Evolutionary conservation across 2,797 vertebrate genomes (phyloP), one percentile per base, ranked within the genome.

Genomic region (Nannoperca australis): DNA sequence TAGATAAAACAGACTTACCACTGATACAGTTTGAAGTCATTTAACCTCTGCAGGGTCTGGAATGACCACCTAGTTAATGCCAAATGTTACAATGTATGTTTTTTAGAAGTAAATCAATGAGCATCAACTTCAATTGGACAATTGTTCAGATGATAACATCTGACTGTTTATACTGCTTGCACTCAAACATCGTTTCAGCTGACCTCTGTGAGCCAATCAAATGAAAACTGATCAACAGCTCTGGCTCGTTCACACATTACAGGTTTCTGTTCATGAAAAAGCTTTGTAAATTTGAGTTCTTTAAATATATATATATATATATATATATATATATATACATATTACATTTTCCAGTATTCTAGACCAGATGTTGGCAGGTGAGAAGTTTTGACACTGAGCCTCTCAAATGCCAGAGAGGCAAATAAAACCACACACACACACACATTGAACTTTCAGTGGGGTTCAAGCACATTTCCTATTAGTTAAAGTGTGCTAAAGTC

Each of bases 341-440:
- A 44, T 62, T 36, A 56, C 2, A 11, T 36, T 45, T 47, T 58
- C 34, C 27, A 15, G 22, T 45, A n/a, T 69, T 76, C 18, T 22
- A 20, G 14, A 75, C 62, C 78, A 83, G 69, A 75, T 79, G 62
- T 84, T 30, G 7, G 54, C 61, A 85, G 38, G 50, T 79, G 40
- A 61, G 42, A 67, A 40, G 55, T 49, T 66, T 47, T 55, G 18
- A 72, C 74, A 54, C 3, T 17, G 32, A 69, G 15, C 18, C 17
- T 64, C 27, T 71, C 58, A 65, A 63, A 66, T 54, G 17, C 45
- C 45, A 38, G 20, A 56, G 60, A 45, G 9, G 5, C 14, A 72
- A 59, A 72, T 20, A 12, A 73, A 67, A 36, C 15, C 36, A 70
- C 49, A 72, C 32, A 32, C 32, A 32, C 47, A 50, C n/a, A 51